Evolutionary conservation across 92 coral and sea anemone genomes (phyloP), one percentile per base, ranked within the genome.

Genomic region (Phenganax marumi): DNA sequence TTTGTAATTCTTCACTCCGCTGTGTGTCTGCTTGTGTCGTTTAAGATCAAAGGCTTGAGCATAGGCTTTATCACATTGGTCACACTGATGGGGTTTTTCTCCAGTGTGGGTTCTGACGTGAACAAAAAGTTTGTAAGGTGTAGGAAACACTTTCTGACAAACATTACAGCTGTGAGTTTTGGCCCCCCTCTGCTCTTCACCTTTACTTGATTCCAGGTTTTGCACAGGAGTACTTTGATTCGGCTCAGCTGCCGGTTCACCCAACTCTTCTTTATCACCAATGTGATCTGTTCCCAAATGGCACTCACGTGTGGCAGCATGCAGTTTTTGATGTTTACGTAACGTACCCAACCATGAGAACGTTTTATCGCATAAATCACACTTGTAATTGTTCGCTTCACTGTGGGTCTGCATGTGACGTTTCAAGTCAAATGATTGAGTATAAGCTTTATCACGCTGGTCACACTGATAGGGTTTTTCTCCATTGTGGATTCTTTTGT

Each of bases 381-480:
- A 49, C 23, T 72, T 19, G 57, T 49, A 72, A 50, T 33, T 72
- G 8, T 52, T 49, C 17, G 17, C 77, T 43, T 39, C 43, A 6
- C 55, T 72, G 60, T 72, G 77, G 12, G 60, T 72, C 39, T 52
- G 55, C 77, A n/a, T 72, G 60, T 72, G 77, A 10, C 55, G 77
- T 49, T 52, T 49, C 39, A 72, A 19, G 19, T 72, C 60, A 50
- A 52, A 49, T 16, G 77, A 72, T 16, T 49, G 60, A 49, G 56
- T 39, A 21, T 47, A 72, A 9, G 25, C 46, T 24, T 72, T 72
- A 52, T 46, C 50, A 72, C 77, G 24, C 72, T 66, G 72, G 50
- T 66, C 72, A 66, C 72, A 66, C 43, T 66, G 48, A 49, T 66
- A 66, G 5, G 49, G 48, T 66, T 66, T 66, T 12, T 66, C 72